Conservation (phyloP, 2,113 vertebrate genomes). For the Elaphurus davidianus region DNA sequence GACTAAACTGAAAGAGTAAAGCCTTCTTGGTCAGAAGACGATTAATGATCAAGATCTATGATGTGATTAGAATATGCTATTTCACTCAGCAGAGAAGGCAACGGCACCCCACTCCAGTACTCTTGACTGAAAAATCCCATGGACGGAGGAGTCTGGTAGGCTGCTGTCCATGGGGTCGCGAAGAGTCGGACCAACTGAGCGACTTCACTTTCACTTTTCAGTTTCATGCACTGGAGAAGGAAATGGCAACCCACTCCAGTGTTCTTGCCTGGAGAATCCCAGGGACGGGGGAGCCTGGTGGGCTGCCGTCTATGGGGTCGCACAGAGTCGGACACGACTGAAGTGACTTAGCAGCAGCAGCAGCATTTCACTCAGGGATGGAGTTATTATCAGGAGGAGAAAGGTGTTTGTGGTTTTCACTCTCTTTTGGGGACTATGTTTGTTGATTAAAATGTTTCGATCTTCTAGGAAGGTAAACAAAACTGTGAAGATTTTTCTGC, state of each 20-base stretch:
- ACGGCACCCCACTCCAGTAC: background rate
- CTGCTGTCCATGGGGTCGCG: accelerated
- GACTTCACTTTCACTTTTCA: background rate
- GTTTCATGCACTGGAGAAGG: background rate
- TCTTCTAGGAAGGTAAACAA: background rate
- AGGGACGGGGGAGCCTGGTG: background rate
- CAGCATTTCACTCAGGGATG: background rate
- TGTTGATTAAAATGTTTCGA: background rate
- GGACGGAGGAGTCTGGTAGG: background rate
- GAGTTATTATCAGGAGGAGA: background rate
- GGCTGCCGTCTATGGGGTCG: accelerated
- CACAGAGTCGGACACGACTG: background rate
- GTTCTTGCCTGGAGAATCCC: background rate
- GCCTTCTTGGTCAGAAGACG: background rate
- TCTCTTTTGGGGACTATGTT: background rate
- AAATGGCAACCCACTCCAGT: background rate
- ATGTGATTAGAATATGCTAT: background rate
- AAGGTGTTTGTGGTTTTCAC: background rate
- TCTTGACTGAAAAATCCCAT: background rate
- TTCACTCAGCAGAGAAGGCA: background rate
- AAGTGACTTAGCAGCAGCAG: background rate
- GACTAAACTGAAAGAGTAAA: background rate
- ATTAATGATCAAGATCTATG: background rate
- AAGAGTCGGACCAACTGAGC: accelerated
- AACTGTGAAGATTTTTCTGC: background rate